A percentile compares a stretch with the other conserved stretches of the same genome.
Conservation (phyloP, 2,888 invertebrate genomes). For the Conus canariensis region DNA sequence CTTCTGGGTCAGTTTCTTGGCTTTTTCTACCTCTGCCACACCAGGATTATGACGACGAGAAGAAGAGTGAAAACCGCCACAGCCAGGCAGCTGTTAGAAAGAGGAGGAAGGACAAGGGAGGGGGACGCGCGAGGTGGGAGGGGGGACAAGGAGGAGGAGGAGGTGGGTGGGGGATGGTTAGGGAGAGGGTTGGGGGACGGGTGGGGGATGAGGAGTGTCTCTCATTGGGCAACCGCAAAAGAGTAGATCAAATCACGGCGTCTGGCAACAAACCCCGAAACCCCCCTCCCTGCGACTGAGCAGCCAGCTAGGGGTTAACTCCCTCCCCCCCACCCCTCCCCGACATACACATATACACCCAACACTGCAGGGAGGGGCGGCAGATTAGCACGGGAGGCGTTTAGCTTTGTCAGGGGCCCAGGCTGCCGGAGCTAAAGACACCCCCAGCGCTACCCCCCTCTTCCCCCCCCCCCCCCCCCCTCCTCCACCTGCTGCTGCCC, state of each 20-base stretch:
- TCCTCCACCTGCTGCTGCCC: neutral
- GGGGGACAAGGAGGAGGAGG: neutral
- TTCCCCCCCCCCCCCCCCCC: neutral
- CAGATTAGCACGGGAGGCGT: constrained; percentile 21
- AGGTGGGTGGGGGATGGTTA: neutral
- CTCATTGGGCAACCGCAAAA: neutral
- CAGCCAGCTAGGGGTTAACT: neutral
- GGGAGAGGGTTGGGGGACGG: neutral
- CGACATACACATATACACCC: neutral
- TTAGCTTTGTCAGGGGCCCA: constrained; percentile 5
- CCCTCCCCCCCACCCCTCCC: neutral
- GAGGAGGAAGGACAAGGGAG: neutral
- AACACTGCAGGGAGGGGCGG: constrained; percentile 3
- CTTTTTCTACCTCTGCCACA: too few species aligned
- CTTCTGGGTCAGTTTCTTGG: too few species aligned
- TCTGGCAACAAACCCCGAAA: neutral
- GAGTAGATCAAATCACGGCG: neutral
- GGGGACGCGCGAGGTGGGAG: neutral
- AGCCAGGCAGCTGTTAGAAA: neutral
- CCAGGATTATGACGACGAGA: neutral
- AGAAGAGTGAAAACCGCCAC: neutral
- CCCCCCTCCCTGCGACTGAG: neutral
- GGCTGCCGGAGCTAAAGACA: neutral
- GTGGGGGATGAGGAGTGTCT: neutral
- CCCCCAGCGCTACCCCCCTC: neutral